These are phyloP conservation scores for Pocota personata DNA, from an alignment of 2,888 invertebrate species.

Conservation along the genomic window DNA sequence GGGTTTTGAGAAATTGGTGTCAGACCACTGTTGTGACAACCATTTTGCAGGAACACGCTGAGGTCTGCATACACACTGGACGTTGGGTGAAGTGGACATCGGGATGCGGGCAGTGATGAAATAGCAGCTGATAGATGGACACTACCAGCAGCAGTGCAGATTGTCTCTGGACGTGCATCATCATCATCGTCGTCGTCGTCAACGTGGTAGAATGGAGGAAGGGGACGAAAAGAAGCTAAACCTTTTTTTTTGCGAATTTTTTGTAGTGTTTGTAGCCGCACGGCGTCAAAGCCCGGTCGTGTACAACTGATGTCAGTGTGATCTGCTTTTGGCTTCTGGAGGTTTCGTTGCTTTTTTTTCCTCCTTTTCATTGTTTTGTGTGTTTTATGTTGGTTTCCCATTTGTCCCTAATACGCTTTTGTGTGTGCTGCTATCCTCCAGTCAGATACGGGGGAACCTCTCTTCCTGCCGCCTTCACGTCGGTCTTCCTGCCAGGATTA, in stretches of 20 bases:
- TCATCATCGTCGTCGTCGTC: constrained; percentile 44
- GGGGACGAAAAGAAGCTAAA: constrained; percentile 1
- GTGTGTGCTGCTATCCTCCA: constrained; percentile 37
- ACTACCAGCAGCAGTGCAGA: constrained; percentile 55
- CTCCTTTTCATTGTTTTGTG: constrained; percentile 41
- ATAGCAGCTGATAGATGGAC: constrained; percentile 68
- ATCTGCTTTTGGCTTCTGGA: constrained; percentile 60
- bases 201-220: constrained; percentile 28
- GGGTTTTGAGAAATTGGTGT: constrained; percentile 71
- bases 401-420: constrained; percentile 52
- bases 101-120: constrained; percentile 38
- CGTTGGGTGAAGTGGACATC: constrained; percentile 11
- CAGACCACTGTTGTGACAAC: constrained; percentile 76
- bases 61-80: constrained; percentile 57
- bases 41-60: constrained; percentile 76
- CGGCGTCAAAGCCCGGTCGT: constrained; percentile 56
- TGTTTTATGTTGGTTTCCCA: constrained; percentile 47
- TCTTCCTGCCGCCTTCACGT: not conserved
- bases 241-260: not conserved
- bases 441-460: constrained; percentile 21
- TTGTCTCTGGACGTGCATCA: constrained; percentile 67
- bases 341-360: constrained; percentile 10
- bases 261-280: constrained; percentile 19
- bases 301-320: constrained; percentile 58
- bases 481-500: constrained; percentile 57